Evolutionary conservation across 2,113 vertebrate genomes (phyloP).

Genomic region (Rousettus leschenaultii): DNA sequence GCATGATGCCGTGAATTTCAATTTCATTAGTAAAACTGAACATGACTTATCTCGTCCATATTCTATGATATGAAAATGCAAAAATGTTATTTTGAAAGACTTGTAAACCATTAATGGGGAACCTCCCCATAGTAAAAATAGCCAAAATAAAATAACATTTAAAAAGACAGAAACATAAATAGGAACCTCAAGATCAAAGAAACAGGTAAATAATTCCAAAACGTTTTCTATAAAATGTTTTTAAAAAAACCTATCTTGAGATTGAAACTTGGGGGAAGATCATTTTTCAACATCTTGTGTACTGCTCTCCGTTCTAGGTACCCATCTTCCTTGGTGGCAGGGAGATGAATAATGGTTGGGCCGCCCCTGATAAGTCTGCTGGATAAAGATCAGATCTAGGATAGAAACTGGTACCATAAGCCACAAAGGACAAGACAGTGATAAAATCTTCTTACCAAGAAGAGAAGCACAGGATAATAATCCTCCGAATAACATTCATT

Average conservation of each 20-base stretch:
- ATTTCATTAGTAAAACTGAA: neutral
- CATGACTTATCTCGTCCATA: neutral
- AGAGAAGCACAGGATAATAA: neutral
- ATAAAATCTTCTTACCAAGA: neutral
- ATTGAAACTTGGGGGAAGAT: neutral
- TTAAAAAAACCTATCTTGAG: neutral
- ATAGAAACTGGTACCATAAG: neutral
- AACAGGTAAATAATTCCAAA: neutral
- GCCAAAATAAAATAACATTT: neutral
- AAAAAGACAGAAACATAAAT: neutral
- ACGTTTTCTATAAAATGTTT: neutral
- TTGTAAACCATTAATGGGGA: neutral
- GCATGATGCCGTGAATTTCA: neutral
- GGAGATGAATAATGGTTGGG: neutral
- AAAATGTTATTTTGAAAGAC: neutral
- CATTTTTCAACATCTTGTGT: neutral
- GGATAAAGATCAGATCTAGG: neutral
- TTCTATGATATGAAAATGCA: neutral
- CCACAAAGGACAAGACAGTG: neutral
- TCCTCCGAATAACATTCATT: neutral
- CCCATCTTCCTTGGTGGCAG: neutral
- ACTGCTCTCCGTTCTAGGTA: neutral
- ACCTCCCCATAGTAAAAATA: neutral
- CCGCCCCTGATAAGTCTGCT: neutral
- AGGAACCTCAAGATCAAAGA: neutral